These are phyloP conservation scores for Trimorus sp. DNA, from an alignment of 2,888 invertebrate species.

Conservation along the genomic window DNA sequence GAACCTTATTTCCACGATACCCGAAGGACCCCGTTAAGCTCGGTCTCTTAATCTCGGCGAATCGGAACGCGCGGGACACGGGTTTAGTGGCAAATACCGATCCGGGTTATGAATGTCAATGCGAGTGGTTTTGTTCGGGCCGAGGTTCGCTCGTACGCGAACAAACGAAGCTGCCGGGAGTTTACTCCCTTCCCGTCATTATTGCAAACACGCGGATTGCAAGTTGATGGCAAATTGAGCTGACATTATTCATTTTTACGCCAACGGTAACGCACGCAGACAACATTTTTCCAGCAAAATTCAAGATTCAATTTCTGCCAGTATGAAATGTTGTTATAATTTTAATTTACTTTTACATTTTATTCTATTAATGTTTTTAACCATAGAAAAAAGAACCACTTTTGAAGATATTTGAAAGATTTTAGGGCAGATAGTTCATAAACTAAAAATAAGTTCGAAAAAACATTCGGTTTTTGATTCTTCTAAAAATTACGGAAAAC, in stretches of 20 bases:
- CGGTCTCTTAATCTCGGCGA: slow-evolving; percentile 38
- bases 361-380: too few species aligned
- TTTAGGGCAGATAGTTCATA: too few species aligned
- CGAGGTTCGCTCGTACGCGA: slow-evolving; percentile 41
- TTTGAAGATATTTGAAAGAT: too few species aligned
- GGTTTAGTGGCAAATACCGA: slow-evolving; percentile 60
- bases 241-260: slow-evolving; percentile 31
- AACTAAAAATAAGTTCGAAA: too few species aligned
- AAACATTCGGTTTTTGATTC: too few species aligned
- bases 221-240: slow-evolving; percentile 55
- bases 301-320: too few species aligned
- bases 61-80: slow-evolving; percentile 29
- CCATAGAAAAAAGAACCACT: too few species aligned
- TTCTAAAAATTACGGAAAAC: too few species aligned
- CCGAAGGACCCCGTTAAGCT: slow-evolving; percentile 26
- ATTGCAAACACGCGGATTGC: slow-evolving; percentile 55
- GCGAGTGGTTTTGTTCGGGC: slow-evolving; percentile 58
- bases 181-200: slow-evolving; percentile 52
- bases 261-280: too few species aligned
- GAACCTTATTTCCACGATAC: slow-evolving; percentile 14
- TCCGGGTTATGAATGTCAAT: slow-evolving; percentile 67
- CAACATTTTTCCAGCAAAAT: too few species aligned
- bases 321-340: too few species aligned
- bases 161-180: slow-evolving; percentile 64
- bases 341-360: too few species aligned